Percentiles rank a stretch among this genome's conserved stretches.
phyloP scores from a whole-genome alignment of 1,140 invertebrate genomes.

The Glossosoma conforme region DNA sequence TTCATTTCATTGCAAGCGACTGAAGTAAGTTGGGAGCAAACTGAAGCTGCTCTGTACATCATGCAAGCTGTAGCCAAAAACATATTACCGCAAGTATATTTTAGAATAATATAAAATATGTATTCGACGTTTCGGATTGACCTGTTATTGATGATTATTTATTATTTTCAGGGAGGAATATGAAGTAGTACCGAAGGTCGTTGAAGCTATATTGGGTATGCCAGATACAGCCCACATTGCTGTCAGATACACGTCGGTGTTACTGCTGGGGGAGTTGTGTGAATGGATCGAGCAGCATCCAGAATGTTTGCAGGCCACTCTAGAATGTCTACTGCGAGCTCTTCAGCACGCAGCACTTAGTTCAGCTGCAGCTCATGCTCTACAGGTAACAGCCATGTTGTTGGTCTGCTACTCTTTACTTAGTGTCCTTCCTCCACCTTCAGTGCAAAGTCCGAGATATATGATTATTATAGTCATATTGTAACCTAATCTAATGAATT shows the following conservation, averaged over 20 bases:
- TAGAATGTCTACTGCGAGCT: constrained; percentile 73
- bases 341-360: constrained; percentile 68
- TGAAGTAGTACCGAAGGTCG: constrained; percentile 86
- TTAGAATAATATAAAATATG: constrained; percentile 6
- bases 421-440: too few relatives aligned
- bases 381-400: too few relatives aligned
- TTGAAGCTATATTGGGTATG: constrained; percentile 84
- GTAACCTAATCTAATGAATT: too few relatives aligned
- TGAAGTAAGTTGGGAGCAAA: constrained; percentile 80
- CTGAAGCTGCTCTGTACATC: constrained; percentile 92
- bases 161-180: constrained; percentile 74
- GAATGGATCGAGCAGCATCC: constrained; percentile 94
- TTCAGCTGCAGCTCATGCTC: constrained; percentile 68
- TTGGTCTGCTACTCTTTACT: too few relatives aligned
- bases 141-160: constrained; percentile 20
- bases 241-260: constrained; percentile 82
- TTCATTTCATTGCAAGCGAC: constrained; percentile 65
- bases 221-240: constrained; percentile 82
- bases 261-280: constrained; percentile 86
- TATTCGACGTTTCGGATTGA: too few relatives aligned
- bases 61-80: constrained; percentile 96
- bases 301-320: constrained; percentile 69
- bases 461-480: too few relatives aligned
- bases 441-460: too few relatives aligned
- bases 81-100: constrained; percentile 81